phyloP scores from a whole-genome alignment of 2,888 invertebrate genomes.

The Epinotia brunnichana region DNA sequence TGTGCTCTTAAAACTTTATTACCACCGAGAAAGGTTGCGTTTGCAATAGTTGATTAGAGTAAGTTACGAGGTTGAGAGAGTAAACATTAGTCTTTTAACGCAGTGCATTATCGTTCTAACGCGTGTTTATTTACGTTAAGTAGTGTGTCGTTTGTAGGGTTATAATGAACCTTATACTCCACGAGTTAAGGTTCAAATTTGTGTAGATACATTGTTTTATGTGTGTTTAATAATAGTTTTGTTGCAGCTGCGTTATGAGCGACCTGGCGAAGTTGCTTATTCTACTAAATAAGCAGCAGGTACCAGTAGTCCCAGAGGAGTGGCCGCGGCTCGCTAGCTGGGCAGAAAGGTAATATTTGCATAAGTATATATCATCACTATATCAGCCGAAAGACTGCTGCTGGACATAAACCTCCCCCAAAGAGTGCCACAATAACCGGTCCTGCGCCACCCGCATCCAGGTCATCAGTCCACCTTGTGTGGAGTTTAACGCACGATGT shows the following conservation, averaged over 20 bases:
- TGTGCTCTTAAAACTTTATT: not conserved
- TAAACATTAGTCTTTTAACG: constrained; percentile 11
- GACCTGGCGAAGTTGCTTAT: constrained; percentile 93
- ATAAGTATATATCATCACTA: no score
- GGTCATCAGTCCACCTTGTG: no score
- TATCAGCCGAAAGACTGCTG: no score
- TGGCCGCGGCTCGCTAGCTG: constrained; percentile 92
- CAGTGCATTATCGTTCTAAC: constrained; percentile 26
- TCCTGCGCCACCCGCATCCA: no score
- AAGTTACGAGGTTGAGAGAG: not conserved
- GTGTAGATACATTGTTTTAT: not conserved
- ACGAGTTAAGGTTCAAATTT: not conserved
- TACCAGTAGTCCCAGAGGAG: constrained; percentile 90
- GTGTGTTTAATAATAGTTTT: constrained; percentile 49
- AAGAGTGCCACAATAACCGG: no score
- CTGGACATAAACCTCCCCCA: no score
- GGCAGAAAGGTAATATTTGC: constrained; percentile 87
- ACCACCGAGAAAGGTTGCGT: not conserved
- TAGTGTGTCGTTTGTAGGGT: constrained; percentile 44
- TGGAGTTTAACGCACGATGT: no score
- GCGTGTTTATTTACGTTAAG: constrained; percentile 54
- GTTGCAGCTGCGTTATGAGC: constrained; percentile 81
- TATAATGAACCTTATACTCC: not conserved
- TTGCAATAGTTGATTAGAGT: not conserved
- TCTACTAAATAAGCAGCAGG: constrained; percentile 89